Evolutionary conservation across 2,888 invertebrate genomes (phyloP), one percentile per base, ranked within the genome.

Genomic region (Himalopsyche tibetana): DNA sequence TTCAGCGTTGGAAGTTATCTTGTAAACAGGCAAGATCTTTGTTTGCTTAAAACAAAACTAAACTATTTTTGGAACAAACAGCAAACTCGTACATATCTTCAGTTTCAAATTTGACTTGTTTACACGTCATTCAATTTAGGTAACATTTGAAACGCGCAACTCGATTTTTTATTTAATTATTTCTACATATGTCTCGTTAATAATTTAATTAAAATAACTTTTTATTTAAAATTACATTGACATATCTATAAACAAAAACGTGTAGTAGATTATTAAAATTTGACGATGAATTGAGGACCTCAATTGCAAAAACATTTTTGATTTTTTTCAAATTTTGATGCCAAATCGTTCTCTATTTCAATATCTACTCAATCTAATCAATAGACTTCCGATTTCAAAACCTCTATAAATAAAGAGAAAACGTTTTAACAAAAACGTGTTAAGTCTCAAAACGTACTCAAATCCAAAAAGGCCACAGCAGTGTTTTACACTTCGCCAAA

Each of bases 21-120:
- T 63, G 19, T 63, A 63, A 63, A 5, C 63, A 63, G 19, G 19
- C 19, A 63, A 63, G 5, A 63, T 63, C 6, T 2, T 28, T 28
- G 19, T 63, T 63, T 19, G 63, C 28, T 63, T 63, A 19, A 56
- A 56, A 63, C 63, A 19, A 19, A 63, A 28, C 11, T 19, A 15
- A 63, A 8, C 3, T 63, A 63, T 63, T 63, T 28, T 63, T 63
- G 28, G 19, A 63, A 19, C 63, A 63, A 63, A 63, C 63, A 19
- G 19, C 63, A 19, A 11, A 63, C 28, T n/a, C 63, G 63, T 63
- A 63, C 19, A 63, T 63, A 28, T 28, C 19, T 63, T 63, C 28
- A n/a, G 28, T n/a, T 63, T 63, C 63, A 63, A 63, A 63, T 63
- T 63, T 63, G 63, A 63, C 63, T 19, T 63, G 63, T 63, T 63